Percentiles rank a stretch among this genome's conserved stretches.
phyloP scores from a whole-genome alignment of 1,140 invertebrate genomes.

The Apolygus lucorum region DNA sequence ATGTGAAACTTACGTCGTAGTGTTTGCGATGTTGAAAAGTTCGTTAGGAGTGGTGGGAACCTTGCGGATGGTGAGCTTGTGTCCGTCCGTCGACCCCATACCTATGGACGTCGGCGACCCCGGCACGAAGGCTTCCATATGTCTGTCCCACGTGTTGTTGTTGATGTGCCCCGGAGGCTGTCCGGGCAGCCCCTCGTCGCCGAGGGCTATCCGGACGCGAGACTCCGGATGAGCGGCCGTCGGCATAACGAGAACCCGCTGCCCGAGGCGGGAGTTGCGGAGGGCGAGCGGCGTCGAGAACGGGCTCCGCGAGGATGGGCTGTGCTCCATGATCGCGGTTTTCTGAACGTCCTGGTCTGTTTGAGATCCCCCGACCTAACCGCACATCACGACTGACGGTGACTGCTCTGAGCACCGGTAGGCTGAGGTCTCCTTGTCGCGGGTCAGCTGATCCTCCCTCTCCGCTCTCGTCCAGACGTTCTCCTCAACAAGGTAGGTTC shows the following conservation, averaged over 20 bases:
- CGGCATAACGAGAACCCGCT: conserved; percentile 9
- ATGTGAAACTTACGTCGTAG: conserved; percentile 66
- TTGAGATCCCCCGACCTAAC: too few species aligned
- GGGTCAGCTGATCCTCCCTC: neutral
- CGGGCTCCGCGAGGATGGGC: conserved; percentile 7
- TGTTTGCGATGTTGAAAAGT: conserved; percentile 68
- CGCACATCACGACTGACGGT: neutral
- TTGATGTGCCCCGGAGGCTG: neutral
- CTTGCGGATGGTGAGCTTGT: conserved; percentile 67
- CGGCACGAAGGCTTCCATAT: conserved; percentile 26
- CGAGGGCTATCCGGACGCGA: conserved; percentile 12
- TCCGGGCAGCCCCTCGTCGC: neutral
- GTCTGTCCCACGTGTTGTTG: conserved; percentile 10
- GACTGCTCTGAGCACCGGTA: neutral
- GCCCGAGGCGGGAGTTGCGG: neutral
- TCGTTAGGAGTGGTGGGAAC: conserved; percentile 73
- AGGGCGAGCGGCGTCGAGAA: conserved; percentile 1
- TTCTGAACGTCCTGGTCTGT: too few species aligned
- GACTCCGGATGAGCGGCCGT: conserved; percentile 17
- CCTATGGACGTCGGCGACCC: conserved; percentile 61
- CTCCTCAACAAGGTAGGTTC: too few species aligned
- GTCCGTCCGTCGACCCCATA: conserved; percentile 76
- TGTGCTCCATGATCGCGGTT: neutral
- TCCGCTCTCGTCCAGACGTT: too few species aligned
- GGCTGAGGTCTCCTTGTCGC: neutral